These are phyloP conservation scores for Fabriciana adippe DNA, from an alignment of 2,888 invertebrate genomes.

Conservation along the genomic window DNA sequence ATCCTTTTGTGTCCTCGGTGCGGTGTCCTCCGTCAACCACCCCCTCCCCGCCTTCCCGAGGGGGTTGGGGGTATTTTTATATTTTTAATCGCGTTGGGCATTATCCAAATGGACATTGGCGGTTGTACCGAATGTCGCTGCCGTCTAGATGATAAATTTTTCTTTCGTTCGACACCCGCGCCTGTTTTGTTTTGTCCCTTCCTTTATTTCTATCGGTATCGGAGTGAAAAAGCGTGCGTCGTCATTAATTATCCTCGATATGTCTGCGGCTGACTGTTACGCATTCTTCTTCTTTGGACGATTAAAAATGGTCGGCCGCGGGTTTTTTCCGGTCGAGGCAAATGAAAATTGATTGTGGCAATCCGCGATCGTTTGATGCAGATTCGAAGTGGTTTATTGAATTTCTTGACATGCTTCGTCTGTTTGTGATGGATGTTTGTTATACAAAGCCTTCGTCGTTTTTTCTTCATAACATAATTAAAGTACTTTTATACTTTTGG, in stretches of 20 bases:
- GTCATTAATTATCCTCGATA: constrained; percentile 80
- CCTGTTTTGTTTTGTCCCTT: constrained; percentile 79
- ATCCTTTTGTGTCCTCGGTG: constrained; percentile 83
- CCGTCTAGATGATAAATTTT: constrained; percentile 81
- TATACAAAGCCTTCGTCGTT: constrained; percentile 13
- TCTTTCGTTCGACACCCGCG: constrained; percentile 80
- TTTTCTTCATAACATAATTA: constrained; percentile 17
- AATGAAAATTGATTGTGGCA: constrained; percentile 79
- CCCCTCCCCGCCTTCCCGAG: constrained; percentile 49
- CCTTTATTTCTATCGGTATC: constrained; percentile 68
- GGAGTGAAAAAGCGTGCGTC: constrained; percentile 63
- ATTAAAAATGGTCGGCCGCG: constrained; percentile 71
- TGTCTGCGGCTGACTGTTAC: constrained; percentile 75
- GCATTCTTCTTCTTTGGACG: constrained; percentile 68
- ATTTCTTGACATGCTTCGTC: constrained; percentile 52
- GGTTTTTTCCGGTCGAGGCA: constrained; percentile 49
- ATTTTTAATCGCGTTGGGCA: constrained; percentile 83
- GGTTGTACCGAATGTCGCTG: constrained; percentile 74
- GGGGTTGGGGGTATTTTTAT: constrained; percentile 78
- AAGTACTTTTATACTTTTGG: neutral
- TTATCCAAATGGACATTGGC: constrained; percentile 83
- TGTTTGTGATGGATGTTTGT: constrained; percentile 50
- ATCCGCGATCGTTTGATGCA: constrained; percentile 73
- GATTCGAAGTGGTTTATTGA: constrained; percentile 64
- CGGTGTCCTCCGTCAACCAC: constrained; percentile 80